Percentiles rank a stretch among this genome's conserved stretches.
Conservation (phyloP, 37 sponge, comb jelly and placozoan species). For the Cliona cf. orientalis region DNA sequence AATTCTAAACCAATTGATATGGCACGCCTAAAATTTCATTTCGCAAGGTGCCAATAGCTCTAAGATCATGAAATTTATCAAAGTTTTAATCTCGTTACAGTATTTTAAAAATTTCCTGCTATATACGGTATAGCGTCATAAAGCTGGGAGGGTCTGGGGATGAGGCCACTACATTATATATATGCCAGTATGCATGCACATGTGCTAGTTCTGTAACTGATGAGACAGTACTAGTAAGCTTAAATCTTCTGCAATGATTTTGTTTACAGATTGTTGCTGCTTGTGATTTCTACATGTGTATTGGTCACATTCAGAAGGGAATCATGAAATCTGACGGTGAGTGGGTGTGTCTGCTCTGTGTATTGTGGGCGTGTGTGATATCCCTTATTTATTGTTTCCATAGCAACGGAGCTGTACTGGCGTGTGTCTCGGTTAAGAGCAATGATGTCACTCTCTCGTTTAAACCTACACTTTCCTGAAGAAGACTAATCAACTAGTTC, state of each 20-base stretch:
- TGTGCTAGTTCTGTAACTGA: neutral
- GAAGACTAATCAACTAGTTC: no score
- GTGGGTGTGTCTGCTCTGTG: neutral
- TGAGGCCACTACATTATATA: constrained; percentile 2
- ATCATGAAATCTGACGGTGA: constrained; percentile 63
- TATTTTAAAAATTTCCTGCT: no score
- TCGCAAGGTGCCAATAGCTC: no score
- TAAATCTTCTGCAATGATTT: neutral
- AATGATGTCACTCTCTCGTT: constrained; percentile 49
- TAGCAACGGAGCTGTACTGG: constrained; percentile 63
- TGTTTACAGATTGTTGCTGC: constrained; percentile 55
- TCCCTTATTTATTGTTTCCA: no score
- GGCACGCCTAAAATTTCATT: no score
- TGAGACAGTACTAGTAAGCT: no score
- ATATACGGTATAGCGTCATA: neutral
- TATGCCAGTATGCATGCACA: constrained; percentile 11
- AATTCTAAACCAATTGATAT: no score
- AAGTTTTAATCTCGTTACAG: no score
- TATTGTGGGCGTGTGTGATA: neutral
- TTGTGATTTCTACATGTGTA: constrained; percentile 70
- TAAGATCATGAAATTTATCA: no score
- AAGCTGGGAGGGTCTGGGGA: neutral
- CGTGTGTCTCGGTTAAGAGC: constrained; percentile 57
- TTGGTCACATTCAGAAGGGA: constrained; percentile 71
- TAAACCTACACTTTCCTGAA: constrained; percentile 34